Conservation (phyloP, 35 echinoderm and acorn worm species). For the Heliocidaris tuberculata region DNA sequence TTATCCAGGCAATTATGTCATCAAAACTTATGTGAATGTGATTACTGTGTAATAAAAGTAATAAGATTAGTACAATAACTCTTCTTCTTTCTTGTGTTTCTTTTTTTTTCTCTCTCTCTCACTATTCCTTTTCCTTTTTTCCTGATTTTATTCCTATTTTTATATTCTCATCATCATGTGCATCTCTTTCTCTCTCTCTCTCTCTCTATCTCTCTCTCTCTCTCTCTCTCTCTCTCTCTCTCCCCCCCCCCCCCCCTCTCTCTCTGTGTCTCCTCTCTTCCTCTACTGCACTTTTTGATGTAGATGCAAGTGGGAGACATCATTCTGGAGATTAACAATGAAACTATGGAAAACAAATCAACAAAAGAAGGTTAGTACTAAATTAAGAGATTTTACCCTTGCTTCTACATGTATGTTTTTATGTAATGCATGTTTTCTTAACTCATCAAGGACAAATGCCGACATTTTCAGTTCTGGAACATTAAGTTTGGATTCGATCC, state of each 20-base stretch:
- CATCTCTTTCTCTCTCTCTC: too few relatives aligned
- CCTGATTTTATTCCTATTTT: too few relatives aligned
- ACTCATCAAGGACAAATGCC: background rate
- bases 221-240: background rate
- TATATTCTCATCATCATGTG: too few relatives aligned
- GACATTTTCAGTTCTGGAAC: background rate
- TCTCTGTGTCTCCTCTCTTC: background rate
- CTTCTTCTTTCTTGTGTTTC: too few relatives aligned
- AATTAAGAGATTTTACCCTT: background rate
- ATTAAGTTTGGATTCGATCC: too few relatives aligned
- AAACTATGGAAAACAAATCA: constrained; percentile 61
- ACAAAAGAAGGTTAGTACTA: constrained; percentile 63
- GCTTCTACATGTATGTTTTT: background rate
- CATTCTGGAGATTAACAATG: constrained; percentile 66
- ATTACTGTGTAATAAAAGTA: too few relatives aligned
- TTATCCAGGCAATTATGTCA: too few relatives aligned
- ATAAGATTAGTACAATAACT: too few relatives aligned
- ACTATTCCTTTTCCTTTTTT: too few relatives aligned
- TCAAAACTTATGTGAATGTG: too few relatives aligned
- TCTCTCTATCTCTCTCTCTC: background rate
- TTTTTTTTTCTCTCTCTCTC: too few relatives aligned
- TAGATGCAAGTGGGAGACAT: constrained; percentile 77
- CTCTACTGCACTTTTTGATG: background rate
- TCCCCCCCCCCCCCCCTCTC: background rate
- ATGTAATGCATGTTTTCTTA: background rate